Percentiles rank a stretch among this genome's conserved stretches.
Evolutionary conservation across 2,888 invertebrate species (phyloP).

Genomic region (Trypoxylon attenuatum): DNA sequence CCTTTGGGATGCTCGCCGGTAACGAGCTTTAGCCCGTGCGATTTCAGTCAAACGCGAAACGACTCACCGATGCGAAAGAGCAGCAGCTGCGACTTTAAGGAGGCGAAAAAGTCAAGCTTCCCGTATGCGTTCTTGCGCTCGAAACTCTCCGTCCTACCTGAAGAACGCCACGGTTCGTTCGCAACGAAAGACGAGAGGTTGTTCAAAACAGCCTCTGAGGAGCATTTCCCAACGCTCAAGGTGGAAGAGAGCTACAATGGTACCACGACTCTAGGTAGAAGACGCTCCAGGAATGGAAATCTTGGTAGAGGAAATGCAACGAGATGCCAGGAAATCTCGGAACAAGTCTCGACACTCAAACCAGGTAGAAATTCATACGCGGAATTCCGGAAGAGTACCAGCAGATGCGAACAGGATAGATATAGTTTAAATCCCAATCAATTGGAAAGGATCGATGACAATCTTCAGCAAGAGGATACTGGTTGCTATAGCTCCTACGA

Average conservation of each 20-base stretch:
- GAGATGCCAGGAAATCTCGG: constrained; percentile 49
- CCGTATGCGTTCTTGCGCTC: constrained; percentile 87
- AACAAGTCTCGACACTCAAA: constrained; percentile 33
- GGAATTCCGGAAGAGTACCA: constrained; percentile 53
- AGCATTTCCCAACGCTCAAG: constrained; percentile 75
- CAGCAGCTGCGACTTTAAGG: constrained; percentile 70
- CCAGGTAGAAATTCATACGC: constrained; percentile 64
- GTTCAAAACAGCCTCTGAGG: constrained; percentile 79
- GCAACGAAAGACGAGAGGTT: constrained; percentile 75
- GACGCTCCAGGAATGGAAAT: constrained; percentile 56
- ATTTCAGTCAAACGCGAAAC: constrained; percentile 56
- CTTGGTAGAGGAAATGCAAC: constrained; percentile 9
- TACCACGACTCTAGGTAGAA: constrained; percentile 70
- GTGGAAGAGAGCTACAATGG: constrained; percentile 68
- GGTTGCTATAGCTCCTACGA: constrained; percentile 54
- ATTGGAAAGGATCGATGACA: constrained; percentile 63
- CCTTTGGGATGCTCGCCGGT: constrained; percentile 25
- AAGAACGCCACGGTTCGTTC: constrained; percentile 77
- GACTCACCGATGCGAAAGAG: constrained; percentile 65
- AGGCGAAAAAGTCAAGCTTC: constrained; percentile 80
- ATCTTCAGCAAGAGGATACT: constrained; percentile 52
- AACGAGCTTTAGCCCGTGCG: constrained; percentile 61
- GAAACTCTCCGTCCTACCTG: constrained; percentile 85
- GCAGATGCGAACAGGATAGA: constrained; percentile 60
- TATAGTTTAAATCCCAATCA: constrained; percentile 59